phyloP scores from a whole-genome alignment of 2,113 vertebrate genomes.

The Ceyx margarethae region DNA sequence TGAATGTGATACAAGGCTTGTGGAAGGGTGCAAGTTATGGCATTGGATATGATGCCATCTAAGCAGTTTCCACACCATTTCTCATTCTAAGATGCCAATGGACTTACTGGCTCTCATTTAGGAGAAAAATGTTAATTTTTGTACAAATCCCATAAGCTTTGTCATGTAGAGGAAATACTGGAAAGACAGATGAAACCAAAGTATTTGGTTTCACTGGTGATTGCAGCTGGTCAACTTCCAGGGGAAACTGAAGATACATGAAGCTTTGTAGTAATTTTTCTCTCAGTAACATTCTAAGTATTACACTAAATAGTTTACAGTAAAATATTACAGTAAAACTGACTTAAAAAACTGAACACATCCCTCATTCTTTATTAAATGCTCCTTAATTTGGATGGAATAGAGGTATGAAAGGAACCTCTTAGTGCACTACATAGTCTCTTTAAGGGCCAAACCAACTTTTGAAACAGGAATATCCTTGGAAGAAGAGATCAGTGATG shows the following conservation, averaged over 20 bases:
- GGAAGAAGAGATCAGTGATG: neutral
- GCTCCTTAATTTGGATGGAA: neutral
- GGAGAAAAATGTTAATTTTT: neutral
- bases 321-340: neutral
- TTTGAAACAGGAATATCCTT: neutral
- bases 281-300: neutral
- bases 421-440: neutral
- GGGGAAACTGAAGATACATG: neutral
- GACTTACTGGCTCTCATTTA: neutral
- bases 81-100: neutral
- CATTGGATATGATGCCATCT: rapidly evolving
- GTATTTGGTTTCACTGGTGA: neutral
- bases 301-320: neutral
- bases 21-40: neutral
- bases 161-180: neutral
- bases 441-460: neutral
- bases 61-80: neutral
- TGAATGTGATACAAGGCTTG: neutral
- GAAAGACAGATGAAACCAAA: neutral
- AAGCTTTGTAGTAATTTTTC: neutral
- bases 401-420: neutral
- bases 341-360: neutral
- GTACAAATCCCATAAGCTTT: neutral
- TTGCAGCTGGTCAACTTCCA: neutral
- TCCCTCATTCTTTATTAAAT: neutral